Evolutionary conservation across 2,797 vertebrate genomes (phyloP), one percentile per base, ranked within the genome.

Genomic region (Bovichtus variegatus): DNA sequence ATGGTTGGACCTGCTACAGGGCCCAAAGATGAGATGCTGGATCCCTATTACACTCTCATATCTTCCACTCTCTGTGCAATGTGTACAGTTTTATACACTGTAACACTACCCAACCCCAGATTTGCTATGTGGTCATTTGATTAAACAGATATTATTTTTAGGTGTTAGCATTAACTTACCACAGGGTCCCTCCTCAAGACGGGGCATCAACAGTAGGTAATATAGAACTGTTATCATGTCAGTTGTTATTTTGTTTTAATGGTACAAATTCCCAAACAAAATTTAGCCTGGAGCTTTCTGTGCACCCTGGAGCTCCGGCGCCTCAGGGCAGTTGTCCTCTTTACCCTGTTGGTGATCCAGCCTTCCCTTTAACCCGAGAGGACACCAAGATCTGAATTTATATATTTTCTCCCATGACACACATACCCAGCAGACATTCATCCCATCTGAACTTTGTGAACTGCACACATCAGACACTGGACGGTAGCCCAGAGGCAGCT

Each of bases 381-480:
- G 44, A 81, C 55, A 60, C 38, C 23, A 43, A 59, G 59, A 63
- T 44, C 60, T 21, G 76, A 11, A 78, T 75, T 49, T 29, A 53
- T 44, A 47, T 62, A 57, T 51, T 68, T 77, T 74, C 63, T 71
- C 63, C 62, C 75, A 43, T 36, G 16, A 46, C 53, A 40, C 10
- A 58, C 53, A 34, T 9, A 67, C 43, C 59, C 57, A 59, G 27
- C 21, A 53, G 40, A 71, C 58, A 36, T 19, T 29, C 1, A 0
- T 67, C 31, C 41, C 55, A 27, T 73, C 31, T 78, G 65, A 76
- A 31, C 60, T 61, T 27, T 62, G 43, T 58, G 67, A 64, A 49
- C 64, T 23, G 21, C 34, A 16, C 62, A 72, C 59, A 51, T 15
- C 74, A 59, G 69, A 65, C 53, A 15, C 72, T 49, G 67, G 64